phyloP scores from a whole-genome alignment of 2,113 vertebrate genomes.

The Cyanocitta stelleri region DNA sequence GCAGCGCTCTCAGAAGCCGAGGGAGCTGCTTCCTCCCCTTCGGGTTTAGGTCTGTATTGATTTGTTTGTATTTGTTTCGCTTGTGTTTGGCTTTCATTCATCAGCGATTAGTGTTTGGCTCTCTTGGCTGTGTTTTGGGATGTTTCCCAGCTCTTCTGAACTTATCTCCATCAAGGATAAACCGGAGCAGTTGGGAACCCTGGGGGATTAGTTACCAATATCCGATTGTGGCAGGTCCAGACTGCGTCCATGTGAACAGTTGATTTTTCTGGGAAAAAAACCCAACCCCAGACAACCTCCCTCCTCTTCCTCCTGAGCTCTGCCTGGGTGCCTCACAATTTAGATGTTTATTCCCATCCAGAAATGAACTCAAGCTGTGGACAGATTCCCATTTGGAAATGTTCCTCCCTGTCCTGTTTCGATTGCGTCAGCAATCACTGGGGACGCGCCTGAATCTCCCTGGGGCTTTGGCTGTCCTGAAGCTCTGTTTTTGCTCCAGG shows the following conservation, averaged over 20 bases:
- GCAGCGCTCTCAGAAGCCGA: neutral
- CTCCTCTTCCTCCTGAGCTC: neutral
- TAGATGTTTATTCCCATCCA: neutral
- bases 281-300: neutral
- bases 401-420: neutral
- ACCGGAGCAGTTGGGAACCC: neutral
- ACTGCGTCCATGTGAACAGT: neutral
- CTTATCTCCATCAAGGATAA: neutral
- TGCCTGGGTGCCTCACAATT: neutral
- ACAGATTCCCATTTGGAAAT: neutral
- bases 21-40: neutral
- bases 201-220: neutral
- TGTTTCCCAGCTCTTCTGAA: neutral
- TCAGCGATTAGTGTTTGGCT: neutral
- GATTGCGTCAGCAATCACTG: neutral
- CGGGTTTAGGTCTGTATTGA: neutral
- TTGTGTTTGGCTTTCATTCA: neutral
- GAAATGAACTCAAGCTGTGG: neutral
- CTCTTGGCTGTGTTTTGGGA: neutral
- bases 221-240: neutral
- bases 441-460: neutral
- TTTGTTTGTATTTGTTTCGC: slow-evolving; percentile 12
- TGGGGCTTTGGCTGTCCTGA: neutral
- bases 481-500: neutral
- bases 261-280: neutral